These are phyloP conservation scores for Hypothenemus hampei DNA, from an alignment of 1,140 invertebrate species.

Conservation along the genomic window DNA sequence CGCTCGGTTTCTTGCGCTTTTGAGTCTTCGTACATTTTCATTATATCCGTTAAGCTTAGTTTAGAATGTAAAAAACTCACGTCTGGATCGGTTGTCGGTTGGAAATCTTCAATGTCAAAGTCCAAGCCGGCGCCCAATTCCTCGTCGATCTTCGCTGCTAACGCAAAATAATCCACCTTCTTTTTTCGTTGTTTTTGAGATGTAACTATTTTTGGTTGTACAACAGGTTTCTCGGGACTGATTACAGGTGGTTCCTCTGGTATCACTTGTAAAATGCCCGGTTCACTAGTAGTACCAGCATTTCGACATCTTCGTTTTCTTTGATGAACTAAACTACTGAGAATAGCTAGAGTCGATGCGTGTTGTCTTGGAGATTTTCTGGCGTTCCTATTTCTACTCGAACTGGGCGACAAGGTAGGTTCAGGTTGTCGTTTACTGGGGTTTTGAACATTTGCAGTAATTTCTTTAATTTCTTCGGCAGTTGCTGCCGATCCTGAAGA, in stretches of 20 bases:
- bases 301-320: conserved; percentile 43
- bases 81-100: conserved; percentile 20
- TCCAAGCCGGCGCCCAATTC: conserved; percentile 27
- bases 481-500: conserved; percentile 21
- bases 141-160: conserved; percentile 31
- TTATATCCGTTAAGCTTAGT: conserved; percentile 30
- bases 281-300: background rate
- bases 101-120: conserved; percentile 26
- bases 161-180: conserved; percentile 28
- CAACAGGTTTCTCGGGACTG: background rate
- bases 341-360: conserved; percentile 75
- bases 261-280: conserved; percentile 13
- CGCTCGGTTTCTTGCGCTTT: conserved; percentile 23
- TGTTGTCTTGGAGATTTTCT: conserved; percentile 81
- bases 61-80: conserved; percentile 15
- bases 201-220: conserved; percentile 6
- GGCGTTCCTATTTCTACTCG: conserved; percentile 54
- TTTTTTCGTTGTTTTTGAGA: conserved; percentile 16
- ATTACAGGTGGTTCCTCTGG: conserved; percentile 19
- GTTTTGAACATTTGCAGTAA: background rate
- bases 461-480: conserved; percentile 22
- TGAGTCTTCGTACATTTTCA: conserved; percentile 34
- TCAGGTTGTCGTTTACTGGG: conserved; percentile 32
- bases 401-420: background rate
- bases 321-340: conserved; percentile 60